Base-by-base conservation (phyloP, 1,140 invertebrate species). In the Drosophila rhopaloa region DNA sequence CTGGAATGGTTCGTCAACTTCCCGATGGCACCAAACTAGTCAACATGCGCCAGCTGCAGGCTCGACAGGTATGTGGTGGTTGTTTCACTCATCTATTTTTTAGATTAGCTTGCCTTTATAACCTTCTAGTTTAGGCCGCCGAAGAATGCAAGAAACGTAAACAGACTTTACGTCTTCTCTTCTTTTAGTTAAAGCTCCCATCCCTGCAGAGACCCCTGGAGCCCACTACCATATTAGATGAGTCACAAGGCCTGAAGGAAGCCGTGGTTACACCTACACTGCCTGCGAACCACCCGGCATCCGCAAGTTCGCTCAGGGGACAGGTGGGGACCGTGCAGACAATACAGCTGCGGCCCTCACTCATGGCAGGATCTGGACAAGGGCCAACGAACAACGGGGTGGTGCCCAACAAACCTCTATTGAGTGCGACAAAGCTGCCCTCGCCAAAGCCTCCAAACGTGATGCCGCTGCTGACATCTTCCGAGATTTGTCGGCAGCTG, bases 401-500 rank as follows among this genome's bases (percentile, higher is more conserved):
- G 54, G 2, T 38, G 5, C 37, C 29, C 55, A 41, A 19, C 19
- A 91, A 77, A 51, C 16, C 65, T 11, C 1, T 60, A 7, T 55
- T 57, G 11, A 46, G 51, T n/a, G 50, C 41, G 35, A 38, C 35
- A 1, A 86, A 68, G 37, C 40, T 55, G 16, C 9, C 54, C 9
- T 1, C 79, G 24, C 47, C 62, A 8, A 79, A 78, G 47, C 32
- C 71, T 3, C 62, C 86, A 5, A 77, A 80, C 51, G 79, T 86
- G 9, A 88, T 92, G 80, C 91, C 89, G 32, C 24, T 92, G 62
- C 48, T 92, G 37, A 78, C 82, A 5, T 82, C 83, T 19, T 83
- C 90, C 0, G 91, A 92, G 53, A 89, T 92, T 7, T 91, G 84
- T 48, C 77, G 90, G 0, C 91, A 92, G 61, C 57, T 92, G 6